Percentiles rank a stretch among this genome's conserved stretches.
Conservation (phyloP, 2,797 vertebrate genomes). For the Melanotaenia trifasciata region DNA sequence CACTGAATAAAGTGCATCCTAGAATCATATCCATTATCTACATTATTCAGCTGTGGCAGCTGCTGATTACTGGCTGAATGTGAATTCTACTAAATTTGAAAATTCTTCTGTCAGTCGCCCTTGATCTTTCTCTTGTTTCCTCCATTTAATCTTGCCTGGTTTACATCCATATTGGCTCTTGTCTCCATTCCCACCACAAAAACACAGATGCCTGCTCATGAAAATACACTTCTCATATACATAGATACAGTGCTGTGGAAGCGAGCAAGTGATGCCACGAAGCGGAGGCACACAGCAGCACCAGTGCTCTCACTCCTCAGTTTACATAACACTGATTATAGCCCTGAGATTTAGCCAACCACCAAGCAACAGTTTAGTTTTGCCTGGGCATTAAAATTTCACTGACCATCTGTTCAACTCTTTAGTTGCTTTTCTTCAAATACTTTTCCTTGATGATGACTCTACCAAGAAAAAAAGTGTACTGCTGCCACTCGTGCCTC, state of each 20-base stretch:
- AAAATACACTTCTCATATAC: constrained; percentile 15
- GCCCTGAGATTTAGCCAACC: constrained; percentile 85
- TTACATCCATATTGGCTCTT: constrained; percentile 5
- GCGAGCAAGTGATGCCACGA: constrained; percentile 29
- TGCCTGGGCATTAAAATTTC: constrained; percentile 87
- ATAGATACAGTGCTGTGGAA: constrained; percentile 24
- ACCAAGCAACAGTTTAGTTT: constrained; percentile 81
- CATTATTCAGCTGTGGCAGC: not conserved
- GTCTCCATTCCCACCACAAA: constrained; percentile 12
- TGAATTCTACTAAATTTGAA: constrained; percentile 6
- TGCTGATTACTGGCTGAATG: not conserved
- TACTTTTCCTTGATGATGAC: constrained; percentile 50
- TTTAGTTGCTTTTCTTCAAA: constrained; percentile 64
- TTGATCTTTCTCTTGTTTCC: constrained; percentile 1
- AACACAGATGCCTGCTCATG: constrained; percentile 4
- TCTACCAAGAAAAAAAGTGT: constrained; percentile 12
- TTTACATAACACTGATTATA: constrained; percentile 91
- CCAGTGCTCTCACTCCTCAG: constrained; percentile 70
- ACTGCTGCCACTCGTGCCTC: constrained; percentile 19
- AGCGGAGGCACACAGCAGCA: constrained; percentile 56
- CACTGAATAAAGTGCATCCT: constrained; percentile 29
- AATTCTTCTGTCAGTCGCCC: not conserved
- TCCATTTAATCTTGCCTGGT: constrained; percentile 13
- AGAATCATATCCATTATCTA: not conserved
- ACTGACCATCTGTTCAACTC: constrained; percentile 89